phyloP scores from a whole-genome alignment of 1,140 invertebrate species.

The Lycorma delicatula region DNA sequence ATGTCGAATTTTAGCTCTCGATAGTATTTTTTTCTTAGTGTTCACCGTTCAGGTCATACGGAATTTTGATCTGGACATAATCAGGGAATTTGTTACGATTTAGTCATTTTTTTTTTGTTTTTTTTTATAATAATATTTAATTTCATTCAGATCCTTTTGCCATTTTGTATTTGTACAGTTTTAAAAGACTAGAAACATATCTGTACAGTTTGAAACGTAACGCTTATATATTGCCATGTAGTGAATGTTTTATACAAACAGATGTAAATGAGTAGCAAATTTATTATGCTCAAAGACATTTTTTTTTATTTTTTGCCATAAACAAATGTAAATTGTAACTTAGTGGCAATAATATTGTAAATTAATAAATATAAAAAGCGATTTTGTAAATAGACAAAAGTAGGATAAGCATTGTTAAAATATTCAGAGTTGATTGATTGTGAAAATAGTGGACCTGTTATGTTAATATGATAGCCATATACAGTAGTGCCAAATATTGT shows the following conservation, averaged over 20 bases:
- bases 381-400: constrained; percentile 12
- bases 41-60: constrained; percentile 1
- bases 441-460: constrained; percentile 12
- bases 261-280: background rate
- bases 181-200: background rate
- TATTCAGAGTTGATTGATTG: constrained; percentile 11
- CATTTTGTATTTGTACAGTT: constrained; percentile 2
- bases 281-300: background rate
- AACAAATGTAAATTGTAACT: constrained; percentile 7
- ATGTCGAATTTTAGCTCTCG: background rate
- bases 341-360: constrained; percentile 12
- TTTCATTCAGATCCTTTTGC: background rate
- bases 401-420: constrained; percentile 8
- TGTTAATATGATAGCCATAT: constrained; percentile 21
- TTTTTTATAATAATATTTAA: background rate
- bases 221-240: constrained; percentile 5
- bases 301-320: too few species aligned
- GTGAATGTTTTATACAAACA: background rate
- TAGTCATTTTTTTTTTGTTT: background rate
- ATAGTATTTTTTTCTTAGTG: background rate
- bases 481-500: constrained; percentile 27
- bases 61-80: background rate
- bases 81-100: constrained; percentile 3
- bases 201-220: constrained; percentile 4
- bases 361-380: constrained; percentile 9